Evolutionary conservation across 2,888 invertebrate species (phyloP).

Genomic region (Cephus rjabovi): DNA sequence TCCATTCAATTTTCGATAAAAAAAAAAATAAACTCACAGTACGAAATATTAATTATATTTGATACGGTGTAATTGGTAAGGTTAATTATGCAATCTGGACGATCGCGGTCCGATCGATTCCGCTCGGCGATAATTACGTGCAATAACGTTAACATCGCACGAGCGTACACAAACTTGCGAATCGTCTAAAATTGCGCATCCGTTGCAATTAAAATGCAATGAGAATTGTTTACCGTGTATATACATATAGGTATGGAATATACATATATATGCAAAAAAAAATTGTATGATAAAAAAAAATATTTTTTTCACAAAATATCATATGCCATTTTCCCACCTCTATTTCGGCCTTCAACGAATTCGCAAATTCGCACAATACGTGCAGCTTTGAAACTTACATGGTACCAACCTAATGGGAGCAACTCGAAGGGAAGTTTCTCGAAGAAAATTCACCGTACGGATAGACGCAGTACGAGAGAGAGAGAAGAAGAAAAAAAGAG

Average conservation of each 20-base stretch:
- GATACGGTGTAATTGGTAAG: neutral
- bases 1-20: neutral
- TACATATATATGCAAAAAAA: no score
- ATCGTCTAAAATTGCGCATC: neutral
- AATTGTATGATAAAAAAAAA: neutral
- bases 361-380: neutral
- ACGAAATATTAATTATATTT: neutral
- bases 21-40: neutral
- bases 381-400: neutral
- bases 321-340: neutral
- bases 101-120: neutral
- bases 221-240: neutral
- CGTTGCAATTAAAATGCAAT: neutral
- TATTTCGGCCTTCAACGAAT: neutral
- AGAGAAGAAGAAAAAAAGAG: conserved; percentile 8
- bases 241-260: neutral
- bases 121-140: neutral
- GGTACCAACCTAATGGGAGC: neutral
- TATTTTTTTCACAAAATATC: neutral
- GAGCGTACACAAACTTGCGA: neutral
- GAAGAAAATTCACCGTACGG: no score
- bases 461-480: conserved; percentile 4
- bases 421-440: neutral
- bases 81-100: neutral
- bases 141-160: neutral